phyloP scores from a whole-genome alignment of 2,113 vertebrate genomes.

The Fulmarus glacialis region DNA sequence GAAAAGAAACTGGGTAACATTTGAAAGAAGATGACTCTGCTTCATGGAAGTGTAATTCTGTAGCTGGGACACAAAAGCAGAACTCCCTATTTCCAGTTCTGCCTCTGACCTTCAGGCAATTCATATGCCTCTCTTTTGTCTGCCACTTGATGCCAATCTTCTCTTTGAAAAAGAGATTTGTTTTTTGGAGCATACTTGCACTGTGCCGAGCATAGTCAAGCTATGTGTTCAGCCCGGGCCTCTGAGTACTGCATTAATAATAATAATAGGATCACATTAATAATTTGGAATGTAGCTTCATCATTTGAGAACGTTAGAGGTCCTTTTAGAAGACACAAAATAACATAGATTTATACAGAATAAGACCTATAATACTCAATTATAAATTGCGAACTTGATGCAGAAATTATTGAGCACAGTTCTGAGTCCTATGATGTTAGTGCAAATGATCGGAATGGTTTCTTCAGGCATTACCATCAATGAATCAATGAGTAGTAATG shows the following conservation, averaged over 20 bases:
- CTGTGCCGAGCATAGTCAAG: not conserved
- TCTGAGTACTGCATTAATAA: not conserved
- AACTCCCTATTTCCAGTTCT: not conserved
- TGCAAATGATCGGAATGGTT: not conserved
- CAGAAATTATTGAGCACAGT: not conserved
- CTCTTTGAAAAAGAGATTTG: not conserved
- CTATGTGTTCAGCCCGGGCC: not conserved
- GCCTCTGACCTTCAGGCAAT: not conserved
- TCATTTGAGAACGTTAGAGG: not conserved
- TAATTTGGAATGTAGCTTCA: not conserved
- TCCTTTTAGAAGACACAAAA: not conserved
- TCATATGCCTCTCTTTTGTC: not conserved
- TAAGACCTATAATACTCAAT: not conserved
- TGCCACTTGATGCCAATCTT: not conserved
- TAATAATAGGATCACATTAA: not conserved
- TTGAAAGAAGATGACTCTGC: not conserved
- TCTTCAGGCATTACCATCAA: constrained; percentile 26
- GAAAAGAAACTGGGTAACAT: not conserved
- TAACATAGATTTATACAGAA: not conserved
- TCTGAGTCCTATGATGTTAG: not conserved
- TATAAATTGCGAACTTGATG: not conserved
- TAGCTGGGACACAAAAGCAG: not conserved
- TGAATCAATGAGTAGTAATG: constrained; percentile 36
- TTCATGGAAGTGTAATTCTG: not conserved
- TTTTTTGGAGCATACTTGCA: not conserved